Conservation (phyloP, 53 echinoderm and acorn worm species). For the Apostichopus leukothele region DNA sequence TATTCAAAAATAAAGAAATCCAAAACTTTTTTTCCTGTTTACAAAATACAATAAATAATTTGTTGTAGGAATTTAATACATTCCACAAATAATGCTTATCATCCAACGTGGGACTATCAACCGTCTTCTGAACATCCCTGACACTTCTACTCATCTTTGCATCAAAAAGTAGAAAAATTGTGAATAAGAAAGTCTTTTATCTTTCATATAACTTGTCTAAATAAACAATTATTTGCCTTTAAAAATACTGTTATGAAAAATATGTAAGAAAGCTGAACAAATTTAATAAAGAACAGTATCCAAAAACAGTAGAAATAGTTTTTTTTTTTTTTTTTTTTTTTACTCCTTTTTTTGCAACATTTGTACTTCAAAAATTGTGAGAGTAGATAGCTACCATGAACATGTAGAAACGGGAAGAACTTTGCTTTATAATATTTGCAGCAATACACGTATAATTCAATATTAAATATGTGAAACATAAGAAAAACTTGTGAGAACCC, state of each 20-base stretch:
- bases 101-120: conserved; percentile 38
- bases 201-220: conserved; percentile 56
- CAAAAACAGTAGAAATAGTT: conserved; percentile 54
- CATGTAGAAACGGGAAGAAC: conserved; percentile 51
- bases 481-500: conserved; percentile 37
- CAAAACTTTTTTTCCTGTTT: conserved; percentile 51
- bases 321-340: conserved; percentile 1
- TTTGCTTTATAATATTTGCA: conserved; percentile 44
- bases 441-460: conserved; percentile 56
- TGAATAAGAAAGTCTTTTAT: conserved; percentile 53
- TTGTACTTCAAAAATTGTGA: conserved; percentile 58
- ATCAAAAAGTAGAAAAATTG: conserved; percentile 58
- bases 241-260: conserved; percentile 58
- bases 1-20: conserved; percentile 55
- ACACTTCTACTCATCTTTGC: conserved; percentile 45
- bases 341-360: conserved; percentile 36
- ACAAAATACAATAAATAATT: conserved; percentile 58
- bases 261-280: conserved; percentile 57
- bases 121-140: conserved; percentile 31
- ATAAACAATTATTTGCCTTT: conserved; percentile 58
- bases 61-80: conserved; percentile 48
- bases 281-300: conserved; percentile 56
- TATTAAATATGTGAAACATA: conserved; percentile 55
- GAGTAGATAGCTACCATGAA: conserved; percentile 55
- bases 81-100: conserved; percentile 53